Conservation (phyloP, 53 echinoderm and acorn worm species). For the Echinometra lucunter region DNA sequence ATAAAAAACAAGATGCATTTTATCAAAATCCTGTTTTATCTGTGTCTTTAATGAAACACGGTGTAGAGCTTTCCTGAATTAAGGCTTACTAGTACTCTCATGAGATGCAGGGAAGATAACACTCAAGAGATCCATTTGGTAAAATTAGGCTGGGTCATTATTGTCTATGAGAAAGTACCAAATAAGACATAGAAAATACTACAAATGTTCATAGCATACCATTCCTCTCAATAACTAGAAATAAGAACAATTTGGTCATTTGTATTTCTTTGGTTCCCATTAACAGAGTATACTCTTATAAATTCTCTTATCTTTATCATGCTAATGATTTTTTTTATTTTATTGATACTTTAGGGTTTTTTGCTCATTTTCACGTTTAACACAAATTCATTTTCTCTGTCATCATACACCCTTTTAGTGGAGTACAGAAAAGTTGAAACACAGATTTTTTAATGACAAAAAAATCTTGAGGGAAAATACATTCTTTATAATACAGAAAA, state of each 20-base stretch:
- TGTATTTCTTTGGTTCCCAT: too few relatives aligned
- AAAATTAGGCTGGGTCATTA: background rate
- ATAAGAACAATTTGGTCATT: background rate
- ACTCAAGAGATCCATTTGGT: background rate
- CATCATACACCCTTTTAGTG: background rate
- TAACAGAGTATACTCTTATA: too few relatives aligned
- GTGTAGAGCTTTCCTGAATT: background rate
- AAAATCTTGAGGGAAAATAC: background rate
- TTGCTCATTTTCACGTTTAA: background rate
- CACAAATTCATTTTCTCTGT: background rate
- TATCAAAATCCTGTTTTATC: too few relatives aligned
- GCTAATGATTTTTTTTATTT: background rate
- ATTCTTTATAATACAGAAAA: too few relatives aligned
- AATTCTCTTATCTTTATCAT: background rate
- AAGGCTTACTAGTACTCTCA: background rate
- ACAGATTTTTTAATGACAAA: background rate
- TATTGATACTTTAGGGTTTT: background rate
- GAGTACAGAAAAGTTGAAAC: background rate
- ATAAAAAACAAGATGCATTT: too few relatives aligned
- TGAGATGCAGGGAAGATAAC: background rate
- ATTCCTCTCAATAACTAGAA: background rate
- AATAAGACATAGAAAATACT: background rate
- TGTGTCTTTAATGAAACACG: background rate
- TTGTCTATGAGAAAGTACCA: background rate
- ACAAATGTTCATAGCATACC: background rate